Evolutionary conservation across 2,113 vertebrate genomes (phyloP).

Genomic region (Rousettus leschenaultii): DNA sequence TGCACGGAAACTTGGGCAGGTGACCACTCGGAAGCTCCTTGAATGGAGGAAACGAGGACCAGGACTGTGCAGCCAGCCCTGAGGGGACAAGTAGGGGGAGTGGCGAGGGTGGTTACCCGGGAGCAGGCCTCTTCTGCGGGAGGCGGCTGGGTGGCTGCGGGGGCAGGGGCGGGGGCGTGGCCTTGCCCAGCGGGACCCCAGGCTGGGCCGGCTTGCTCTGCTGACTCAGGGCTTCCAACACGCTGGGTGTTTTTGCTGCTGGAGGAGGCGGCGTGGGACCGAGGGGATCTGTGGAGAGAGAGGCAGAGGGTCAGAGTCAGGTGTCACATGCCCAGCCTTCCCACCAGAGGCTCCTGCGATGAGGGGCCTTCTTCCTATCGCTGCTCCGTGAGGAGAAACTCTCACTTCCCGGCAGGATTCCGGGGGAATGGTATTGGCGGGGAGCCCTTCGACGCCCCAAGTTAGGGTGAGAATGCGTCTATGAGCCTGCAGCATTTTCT

Average conservation of each 20-base stretch:
- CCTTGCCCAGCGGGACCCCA: slow-evolving; percentile 75
- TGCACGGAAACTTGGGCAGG: neutral
- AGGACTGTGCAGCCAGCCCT: rapidly evolving
- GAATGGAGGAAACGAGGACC: neutral
- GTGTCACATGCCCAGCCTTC: neutral
- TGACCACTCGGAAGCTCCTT: neutral
- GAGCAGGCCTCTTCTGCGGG: slow-evolving; percentile 85
- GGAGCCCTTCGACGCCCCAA: neutral
- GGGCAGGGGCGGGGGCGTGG: slow-evolving; percentile 79
- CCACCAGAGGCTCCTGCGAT: neutral
- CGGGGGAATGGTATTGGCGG: neutral
- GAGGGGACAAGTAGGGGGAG: rapidly evolving
- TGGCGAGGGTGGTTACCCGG: slow-evolving; percentile 81
- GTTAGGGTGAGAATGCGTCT: neutral
- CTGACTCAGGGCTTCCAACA: slow-evolving; percentile 89
- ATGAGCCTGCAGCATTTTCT: neutral
- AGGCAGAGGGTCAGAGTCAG: neutral
- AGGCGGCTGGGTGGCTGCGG: slow-evolving; percentile 86
- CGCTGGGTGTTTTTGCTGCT: slow-evolving; percentile 85
- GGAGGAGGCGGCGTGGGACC: slow-evolving; percentile 83
- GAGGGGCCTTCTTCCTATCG: neutral
- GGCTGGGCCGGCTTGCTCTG: slow-evolving; percentile 86
- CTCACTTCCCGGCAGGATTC: neutral
- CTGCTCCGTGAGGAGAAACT: neutral
- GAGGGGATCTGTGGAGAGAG: slow-evolving; percentile 81